Evolutionary conservation across 2,888 invertebrate species (phyloP).

Genomic region (Anoncus sp.): DNA sequence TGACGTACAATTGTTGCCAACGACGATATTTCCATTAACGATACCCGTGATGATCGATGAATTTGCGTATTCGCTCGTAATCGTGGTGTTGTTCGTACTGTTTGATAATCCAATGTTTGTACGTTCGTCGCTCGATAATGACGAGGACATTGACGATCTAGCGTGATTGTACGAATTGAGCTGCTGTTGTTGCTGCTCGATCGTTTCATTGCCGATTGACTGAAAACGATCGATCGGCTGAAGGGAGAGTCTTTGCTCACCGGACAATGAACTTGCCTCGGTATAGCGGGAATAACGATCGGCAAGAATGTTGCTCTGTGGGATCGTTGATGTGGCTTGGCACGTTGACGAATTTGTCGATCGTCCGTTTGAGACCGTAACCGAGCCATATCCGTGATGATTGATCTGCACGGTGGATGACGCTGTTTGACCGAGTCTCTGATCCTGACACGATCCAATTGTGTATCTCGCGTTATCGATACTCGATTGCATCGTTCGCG

Average conservation of each 20-base stretch:
- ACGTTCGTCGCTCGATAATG: constrained; percentile 43
- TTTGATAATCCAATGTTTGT: constrained; percentile 23
- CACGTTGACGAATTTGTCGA: constrained; percentile 70
- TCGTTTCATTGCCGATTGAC: constrained; percentile 60
- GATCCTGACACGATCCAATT: constrained; percentile 69
- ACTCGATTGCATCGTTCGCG: constrained; percentile 68
- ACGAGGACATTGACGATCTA: neutral
- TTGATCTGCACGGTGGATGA: constrained; percentile 64
- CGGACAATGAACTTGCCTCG: constrained; percentile 64
- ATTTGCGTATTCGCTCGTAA: constrained; percentile 66
- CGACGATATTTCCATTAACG: constrained; percentile 27
- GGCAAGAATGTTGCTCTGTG: constrained; percentile 35
- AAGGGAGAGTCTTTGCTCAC: constrained; percentile 72
- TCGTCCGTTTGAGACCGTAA: constrained; percentile 66
- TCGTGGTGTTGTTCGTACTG: constrained; percentile 44
- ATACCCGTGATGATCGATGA: constrained; percentile 62
- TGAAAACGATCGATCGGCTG: constrained; percentile 70
- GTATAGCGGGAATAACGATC: constrained; percentile 62
- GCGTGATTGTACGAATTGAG: constrained; percentile 55
- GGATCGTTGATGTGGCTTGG: constrained; percentile 46
- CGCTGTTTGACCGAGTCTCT: constrained; percentile 70
- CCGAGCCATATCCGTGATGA: constrained; percentile 70
- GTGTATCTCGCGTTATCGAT: constrained; percentile 62
- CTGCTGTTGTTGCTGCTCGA: constrained; percentile 55
- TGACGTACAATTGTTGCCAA: constrained; percentile 10